Evolutionary conservation across 2,113 vertebrate species (phyloP), one percentile per base, ranked within the genome.

Genomic region (Dicrurus megarhynchus): DNA sequence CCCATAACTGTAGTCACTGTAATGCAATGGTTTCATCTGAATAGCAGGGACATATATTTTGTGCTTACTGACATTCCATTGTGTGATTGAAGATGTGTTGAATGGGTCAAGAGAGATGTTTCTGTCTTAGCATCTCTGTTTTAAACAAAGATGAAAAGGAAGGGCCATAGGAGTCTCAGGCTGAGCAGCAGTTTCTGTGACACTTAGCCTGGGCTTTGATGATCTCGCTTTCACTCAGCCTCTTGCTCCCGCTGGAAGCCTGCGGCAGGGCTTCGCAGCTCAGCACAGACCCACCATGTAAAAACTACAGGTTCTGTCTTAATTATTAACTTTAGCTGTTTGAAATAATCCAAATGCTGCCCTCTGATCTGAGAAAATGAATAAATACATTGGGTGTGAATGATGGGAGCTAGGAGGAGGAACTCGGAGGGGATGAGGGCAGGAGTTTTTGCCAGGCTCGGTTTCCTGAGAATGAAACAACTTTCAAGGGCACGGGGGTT

Each of bases 341-440:
- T 97, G 97, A 98, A 95, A 97, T 89, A 91, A 95, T 70, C 97
- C 97, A 97, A 98, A 98, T 96, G 97, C 82, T 97, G 91, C 96
- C 93, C 89, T 97, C 95, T 96, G 93, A 93, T 93, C 86, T 74
- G 94, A 95, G 95, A 84, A 96, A 97, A 96, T 96, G 94, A 97
- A 94, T 97, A 98, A 98, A 97, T 98, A 98, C 50, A 65, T 90
- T 88, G 96, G 92, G 97, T 97, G 97, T 97, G 97, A 98, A 86
- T 97, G 97, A 98, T 97, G 96, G 64, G 89, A 95, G 93, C 87
- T 89, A 15, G 64, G 35, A 59, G 95, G 78, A 96, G 84, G 82
- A 59, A 20, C 60, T 13, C 1, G 0, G 52, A 81, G 24, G 53
- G 30, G 41, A 61, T 0, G 1, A 70, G 71, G 60, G 90, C 87